Evolutionary conservation across 2,888 invertebrate genomes (phyloP).

Genomic region (Eutolmus rufibarbis): DNA sequence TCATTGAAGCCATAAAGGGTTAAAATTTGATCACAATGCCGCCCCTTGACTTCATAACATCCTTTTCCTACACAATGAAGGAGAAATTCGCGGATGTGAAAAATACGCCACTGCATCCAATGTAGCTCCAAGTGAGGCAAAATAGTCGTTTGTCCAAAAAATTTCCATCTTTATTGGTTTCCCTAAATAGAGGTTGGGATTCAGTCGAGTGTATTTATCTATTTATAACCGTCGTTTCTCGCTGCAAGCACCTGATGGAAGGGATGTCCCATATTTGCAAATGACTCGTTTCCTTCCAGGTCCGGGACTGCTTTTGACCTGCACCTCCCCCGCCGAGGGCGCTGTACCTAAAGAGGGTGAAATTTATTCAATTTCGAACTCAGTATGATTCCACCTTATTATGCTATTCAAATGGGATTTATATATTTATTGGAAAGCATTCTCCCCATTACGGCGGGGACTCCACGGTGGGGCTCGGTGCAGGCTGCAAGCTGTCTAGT

Average conservation of each 20-base stretch:
- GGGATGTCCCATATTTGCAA: constrained; percentile 23
- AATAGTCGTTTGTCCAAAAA: background rate
- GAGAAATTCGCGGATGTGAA: background rate
- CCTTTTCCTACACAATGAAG: background rate
- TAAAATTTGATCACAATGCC: background rate
- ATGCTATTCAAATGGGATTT: constrained; percentile 40
- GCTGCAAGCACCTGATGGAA: constrained; percentile 35
- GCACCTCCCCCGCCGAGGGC: background rate
- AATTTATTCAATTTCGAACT: constrained; percentile 39
- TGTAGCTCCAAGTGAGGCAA: background rate
- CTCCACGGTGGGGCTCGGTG: background rate
- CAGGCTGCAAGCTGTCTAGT: background rate
- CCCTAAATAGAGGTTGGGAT: background rate
- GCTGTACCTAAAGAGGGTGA: constrained; percentile 23
- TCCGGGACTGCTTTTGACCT: background rate
- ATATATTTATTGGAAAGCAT: constrained; percentile 40
- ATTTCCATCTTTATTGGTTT: constrained; percentile 38
- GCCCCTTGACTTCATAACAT: background rate
- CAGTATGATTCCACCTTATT: constrained; percentile 35
- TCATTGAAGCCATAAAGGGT: background rate
- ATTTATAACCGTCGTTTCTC: constrained; percentile 12
- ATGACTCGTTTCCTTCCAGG: background rate
- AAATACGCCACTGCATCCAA: background rate
- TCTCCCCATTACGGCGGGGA: background rate
- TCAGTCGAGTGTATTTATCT: constrained; percentile 12